phyloP scores from a whole-genome alignment of 2,113 vertebrate species.

The Misgurnus anguillicaudatus region DNA sequence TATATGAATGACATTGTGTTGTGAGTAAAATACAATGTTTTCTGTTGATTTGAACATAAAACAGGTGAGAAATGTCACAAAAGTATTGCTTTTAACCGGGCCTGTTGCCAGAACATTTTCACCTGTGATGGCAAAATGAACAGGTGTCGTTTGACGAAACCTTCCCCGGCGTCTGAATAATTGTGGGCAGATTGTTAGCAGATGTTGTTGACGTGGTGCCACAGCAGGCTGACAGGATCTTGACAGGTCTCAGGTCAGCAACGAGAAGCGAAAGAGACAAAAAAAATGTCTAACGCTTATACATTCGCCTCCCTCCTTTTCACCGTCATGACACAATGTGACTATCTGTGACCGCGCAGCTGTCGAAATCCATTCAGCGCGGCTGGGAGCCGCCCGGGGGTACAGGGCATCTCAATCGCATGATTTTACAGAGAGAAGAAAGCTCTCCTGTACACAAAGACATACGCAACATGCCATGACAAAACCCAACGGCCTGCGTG shows the following conservation, averaged over 20 bases:
- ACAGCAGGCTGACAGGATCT: constrained; percentile 61
- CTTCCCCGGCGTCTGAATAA: constrained; percentile 40
- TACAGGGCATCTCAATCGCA: constrained; percentile 56
- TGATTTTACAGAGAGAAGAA: constrained; percentile 38
- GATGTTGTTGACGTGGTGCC: constrained; percentile 55
- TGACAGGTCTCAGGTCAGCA: constrained; percentile 56
- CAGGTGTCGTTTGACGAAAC: constrained; percentile 51
- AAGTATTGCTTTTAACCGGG: not conserved
- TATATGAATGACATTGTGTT: too few relatives aligned
- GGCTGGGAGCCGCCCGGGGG: constrained; percentile 54
- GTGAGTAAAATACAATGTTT: too few relatives aligned
- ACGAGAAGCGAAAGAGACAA: constrained; percentile 10
- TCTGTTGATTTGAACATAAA: not conserved
- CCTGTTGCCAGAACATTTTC: constrained; percentile 7
- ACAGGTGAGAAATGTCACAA: not conserved
- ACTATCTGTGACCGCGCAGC: constrained; percentile 69
- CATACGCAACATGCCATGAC: constrained; percentile 39
- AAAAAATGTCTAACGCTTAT: constrained; percentile 17
- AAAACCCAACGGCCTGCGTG: constrained; percentile 37
- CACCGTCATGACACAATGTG: constrained; percentile 66
- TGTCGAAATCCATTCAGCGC: constrained; percentile 69
- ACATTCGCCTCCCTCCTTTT: constrained; percentile 25
- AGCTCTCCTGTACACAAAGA: constrained; percentile 48
- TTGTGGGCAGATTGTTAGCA: constrained; percentile 55
- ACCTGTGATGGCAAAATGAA: constrained; percentile 21